A percentile compares a stretch with the other conserved stretches of the same genome.
phyloP scores from a whole-genome alignment of 2,888 invertebrate genomes.

The Epiperipatus broadwayi region DNA sequence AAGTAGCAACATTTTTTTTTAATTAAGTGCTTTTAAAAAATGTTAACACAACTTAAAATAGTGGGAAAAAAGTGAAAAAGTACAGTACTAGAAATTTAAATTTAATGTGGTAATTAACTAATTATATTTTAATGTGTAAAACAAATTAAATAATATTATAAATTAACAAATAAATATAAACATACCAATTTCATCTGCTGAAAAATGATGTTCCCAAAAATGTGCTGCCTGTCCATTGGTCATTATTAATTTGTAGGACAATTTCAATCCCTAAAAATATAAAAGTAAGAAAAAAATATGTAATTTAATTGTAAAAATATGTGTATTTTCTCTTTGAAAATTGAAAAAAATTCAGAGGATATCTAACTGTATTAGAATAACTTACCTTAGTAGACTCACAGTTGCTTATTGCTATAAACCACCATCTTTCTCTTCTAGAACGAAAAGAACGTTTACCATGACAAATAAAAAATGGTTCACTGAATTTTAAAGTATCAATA shows the following conservation, averaged over 20 bases:
- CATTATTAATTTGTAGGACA: constrained; percentile 63
- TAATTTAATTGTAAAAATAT: constrained; percentile 11
- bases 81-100: no score
- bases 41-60: no score
- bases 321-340: constrained; percentile 8
- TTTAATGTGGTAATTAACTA: no score
- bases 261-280: constrained; percentile 45
- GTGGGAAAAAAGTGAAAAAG: no score
- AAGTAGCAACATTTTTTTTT: no score
- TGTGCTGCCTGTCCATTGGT: constrained; percentile 62
- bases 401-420: constrained; percentile 72
- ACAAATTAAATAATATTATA: neutral
- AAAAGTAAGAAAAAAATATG: constrained; percentile 16
- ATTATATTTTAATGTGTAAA: constrained; percentile 6
- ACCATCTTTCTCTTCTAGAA: constrained; percentile 71
- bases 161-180: constrained; percentile 19
- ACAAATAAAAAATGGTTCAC: constrained; percentile 1
- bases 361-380: neutral
- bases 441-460: constrained; percentile 40
- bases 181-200: constrained; percentile 87
- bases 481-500: neutral
- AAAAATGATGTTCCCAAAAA: constrained; percentile 73
- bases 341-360: constrained; percentile 11
- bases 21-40: no score
- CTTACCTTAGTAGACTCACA: constrained; percentile 46